A percentile compares a stretch with the other conserved stretches of the same genome.
These are phyloP conservation scores for Enteromius argenteus DNA, from an alignment of 2,797 vertebrate species.

Conservation along the genomic window DNA sequence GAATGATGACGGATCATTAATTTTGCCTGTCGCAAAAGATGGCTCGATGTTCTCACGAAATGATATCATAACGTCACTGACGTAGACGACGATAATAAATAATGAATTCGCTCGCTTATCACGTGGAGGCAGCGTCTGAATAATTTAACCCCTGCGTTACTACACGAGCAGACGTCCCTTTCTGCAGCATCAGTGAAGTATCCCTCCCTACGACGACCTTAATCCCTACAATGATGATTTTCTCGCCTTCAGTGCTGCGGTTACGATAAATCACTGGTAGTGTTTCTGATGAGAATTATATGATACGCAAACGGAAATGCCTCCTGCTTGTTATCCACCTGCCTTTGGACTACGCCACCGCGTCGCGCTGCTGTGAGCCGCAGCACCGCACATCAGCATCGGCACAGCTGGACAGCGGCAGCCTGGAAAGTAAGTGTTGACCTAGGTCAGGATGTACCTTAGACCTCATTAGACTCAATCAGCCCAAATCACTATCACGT, in stretches of 20 bases:
- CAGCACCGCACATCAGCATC: conserved; percentile 49
- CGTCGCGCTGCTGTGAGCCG: conserved; percentile 51
- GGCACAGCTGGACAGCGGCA: conserved; percentile 52
- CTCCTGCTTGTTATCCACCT: conserved; percentile 45
- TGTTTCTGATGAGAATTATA: conserved; percentile 28
- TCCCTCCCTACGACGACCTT: conserved; percentile 21
- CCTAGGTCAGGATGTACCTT: not conserved
- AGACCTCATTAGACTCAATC: not conserved
- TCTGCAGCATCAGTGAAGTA: conserved; percentile 54
- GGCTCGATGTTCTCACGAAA: conserved; percentile 26
- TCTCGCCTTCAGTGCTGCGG: not conserved
- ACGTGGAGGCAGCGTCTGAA: conserved; percentile 73
- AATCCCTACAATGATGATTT: conserved; percentile 11
- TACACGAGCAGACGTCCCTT: conserved; percentile 63
- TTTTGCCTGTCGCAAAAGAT: conserved; percentile 23
- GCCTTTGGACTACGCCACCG: conserved; percentile 52
- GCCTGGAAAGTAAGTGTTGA: conserved; percentile 53
- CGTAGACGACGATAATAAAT: conserved; percentile 66
- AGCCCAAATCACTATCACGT: not conserved
- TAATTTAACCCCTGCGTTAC: conserved; percentile 77
- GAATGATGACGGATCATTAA: conserved; percentile 17
- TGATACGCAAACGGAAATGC: conserved; percentile 58
- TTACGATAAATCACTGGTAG: not conserved
- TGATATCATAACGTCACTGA: conserved; percentile 58
- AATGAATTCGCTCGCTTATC: conserved; percentile 68